These are phyloP conservation scores for Alexandromys fortis DNA, from an alignment of 2,113 vertebrate species.

Conservation along the genomic window DNA sequence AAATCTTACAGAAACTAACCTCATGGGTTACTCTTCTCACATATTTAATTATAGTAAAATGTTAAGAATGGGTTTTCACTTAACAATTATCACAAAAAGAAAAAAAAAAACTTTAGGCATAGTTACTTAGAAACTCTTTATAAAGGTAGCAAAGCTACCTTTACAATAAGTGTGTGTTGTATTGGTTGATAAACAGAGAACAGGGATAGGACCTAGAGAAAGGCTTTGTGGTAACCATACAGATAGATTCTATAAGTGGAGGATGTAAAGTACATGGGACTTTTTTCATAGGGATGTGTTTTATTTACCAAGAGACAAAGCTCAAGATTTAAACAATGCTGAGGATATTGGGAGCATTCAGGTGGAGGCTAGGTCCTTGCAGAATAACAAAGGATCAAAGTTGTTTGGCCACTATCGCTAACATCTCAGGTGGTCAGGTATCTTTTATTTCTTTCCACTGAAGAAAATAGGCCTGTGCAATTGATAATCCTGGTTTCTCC, in stretches of 20 bases:
- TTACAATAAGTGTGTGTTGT: background rate
- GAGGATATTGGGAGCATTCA: background rate
- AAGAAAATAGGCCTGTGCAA: background rate
- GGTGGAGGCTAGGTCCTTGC: background rate
- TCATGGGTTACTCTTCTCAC: background rate
- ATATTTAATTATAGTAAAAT: no score
- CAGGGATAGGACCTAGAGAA: background rate
- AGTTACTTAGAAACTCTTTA: background rate
- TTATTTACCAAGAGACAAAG: background rate
- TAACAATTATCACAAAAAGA: background rate
- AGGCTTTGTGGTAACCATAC: background rate
- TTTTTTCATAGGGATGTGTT: background rate
- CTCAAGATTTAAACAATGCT: background rate
- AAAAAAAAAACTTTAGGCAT: background rate
- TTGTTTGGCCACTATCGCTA: background rate
- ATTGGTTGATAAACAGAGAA: background rate
- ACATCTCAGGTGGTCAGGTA: background rate
- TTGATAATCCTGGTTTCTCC: background rate
- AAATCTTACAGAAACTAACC: background rate
- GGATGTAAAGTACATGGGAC: background rate
- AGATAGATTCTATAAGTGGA: no score
- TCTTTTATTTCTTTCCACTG: background rate
- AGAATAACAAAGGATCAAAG: background rate
- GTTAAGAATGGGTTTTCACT: background rate
- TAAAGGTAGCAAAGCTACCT: background rate